phyloP scores from a whole-genome alignment of 2,113 vertebrate genomes.

The Hydrolagus affinis region DNA sequence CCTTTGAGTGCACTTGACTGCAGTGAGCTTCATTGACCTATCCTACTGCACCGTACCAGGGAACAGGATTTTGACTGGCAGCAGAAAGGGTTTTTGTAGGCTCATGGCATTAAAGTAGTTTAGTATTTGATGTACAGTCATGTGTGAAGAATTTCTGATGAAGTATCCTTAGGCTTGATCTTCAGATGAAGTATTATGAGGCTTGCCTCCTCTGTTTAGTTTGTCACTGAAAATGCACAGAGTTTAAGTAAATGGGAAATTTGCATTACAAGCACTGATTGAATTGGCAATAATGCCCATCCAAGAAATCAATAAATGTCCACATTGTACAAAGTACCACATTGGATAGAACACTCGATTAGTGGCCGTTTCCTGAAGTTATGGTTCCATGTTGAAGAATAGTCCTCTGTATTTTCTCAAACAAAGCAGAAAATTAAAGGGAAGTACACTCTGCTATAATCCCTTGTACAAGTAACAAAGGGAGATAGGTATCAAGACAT shows the following conservation, averaged over 20 bases:
- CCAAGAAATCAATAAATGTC: neutral
- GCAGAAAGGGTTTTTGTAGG: neutral
- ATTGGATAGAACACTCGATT: neutral
- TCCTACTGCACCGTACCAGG: neutral
- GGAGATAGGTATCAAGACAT: too few relatives aligned
- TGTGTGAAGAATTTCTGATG: neutral
- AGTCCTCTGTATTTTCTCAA: neutral
- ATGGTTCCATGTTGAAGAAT: neutral
- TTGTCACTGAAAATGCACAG: neutral
- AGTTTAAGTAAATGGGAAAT: conserved; percentile 1
- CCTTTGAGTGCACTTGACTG: too few relatives aligned
- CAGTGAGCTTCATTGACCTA: too few relatives aligned
- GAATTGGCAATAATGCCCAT: neutral
- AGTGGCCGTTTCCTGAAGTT: neutral
- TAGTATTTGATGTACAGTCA: neutral
- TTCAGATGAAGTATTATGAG: too few relatives aligned
- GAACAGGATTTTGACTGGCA: too few relatives aligned
- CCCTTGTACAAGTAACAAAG: neutral
- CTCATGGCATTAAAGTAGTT: neutral
- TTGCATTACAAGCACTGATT: neutral
- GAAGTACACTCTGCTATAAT: neutral
- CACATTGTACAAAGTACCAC: neutral
- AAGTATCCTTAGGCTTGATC: neutral
- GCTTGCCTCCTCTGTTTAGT: too few relatives aligned
- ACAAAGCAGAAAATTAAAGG: neutral